A percentile compares a stretch with the other conserved stretches of the same genome.
phyloP scores from a whole-genome alignment of 2,797 vertebrate genomes.

The Anguilla anguilla region DNA sequence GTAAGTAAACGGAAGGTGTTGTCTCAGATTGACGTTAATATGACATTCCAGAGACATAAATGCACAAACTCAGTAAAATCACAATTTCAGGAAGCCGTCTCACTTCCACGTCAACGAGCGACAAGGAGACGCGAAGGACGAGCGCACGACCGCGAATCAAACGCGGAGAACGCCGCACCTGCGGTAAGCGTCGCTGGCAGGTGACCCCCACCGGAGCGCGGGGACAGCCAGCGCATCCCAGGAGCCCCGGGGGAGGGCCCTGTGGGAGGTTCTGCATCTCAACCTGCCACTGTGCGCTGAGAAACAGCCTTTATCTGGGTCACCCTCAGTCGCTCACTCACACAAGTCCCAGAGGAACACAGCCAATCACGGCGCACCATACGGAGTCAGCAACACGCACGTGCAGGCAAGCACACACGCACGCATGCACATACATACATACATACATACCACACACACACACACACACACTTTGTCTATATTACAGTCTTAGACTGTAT shows the following conservation, averaged over 20 bases:
- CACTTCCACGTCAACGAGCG: not conserved
- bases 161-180: not conserved
- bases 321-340: not conserved
- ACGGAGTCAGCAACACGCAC: not conserved
- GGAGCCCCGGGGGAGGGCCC: not conserved
- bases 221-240: not conserved
- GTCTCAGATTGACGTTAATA: not conserved
- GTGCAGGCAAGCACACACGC: not conserved
- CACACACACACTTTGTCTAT: too few species aligned
- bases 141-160: not conserved
- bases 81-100: not conserved
- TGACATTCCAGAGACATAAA: not conserved
- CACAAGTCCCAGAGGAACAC: not conserved
- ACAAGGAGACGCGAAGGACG: not conserved
- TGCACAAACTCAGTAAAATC: not conserved
- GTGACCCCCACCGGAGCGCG: not conserved
- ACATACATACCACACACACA: not conserved
- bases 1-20: not conserved
- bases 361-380: not conserved
- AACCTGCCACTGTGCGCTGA: not conserved
- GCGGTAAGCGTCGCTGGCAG: not conserved
- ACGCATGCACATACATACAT: not conserved
- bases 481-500: too few species aligned
- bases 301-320: conserved; percentile 13
- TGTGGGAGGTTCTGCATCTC: not conserved